phyloP scores from a whole-genome alignment of 2,888 invertebrate species.

The Eupithecia pulchellata region DNA sequence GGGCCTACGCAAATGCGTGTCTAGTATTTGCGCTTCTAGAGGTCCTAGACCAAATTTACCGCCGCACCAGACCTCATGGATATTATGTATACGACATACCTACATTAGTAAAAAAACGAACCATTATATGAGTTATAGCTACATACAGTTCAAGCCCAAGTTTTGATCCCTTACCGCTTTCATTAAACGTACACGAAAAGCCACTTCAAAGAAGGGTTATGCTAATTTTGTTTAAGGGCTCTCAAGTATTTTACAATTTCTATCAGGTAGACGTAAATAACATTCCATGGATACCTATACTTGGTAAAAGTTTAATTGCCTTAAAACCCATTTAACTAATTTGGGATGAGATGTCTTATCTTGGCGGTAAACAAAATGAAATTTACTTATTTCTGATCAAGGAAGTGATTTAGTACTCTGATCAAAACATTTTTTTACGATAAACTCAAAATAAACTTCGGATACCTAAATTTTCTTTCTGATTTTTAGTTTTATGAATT shows the following conservation, averaged over 20 bases:
- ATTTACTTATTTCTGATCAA: constrained; percentile 1
- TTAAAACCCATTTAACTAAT: constrained; percentile 34
- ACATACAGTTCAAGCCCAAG: background rate
- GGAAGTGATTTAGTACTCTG: background rate
- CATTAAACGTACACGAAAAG: constrained; percentile 46
- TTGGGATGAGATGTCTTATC: background rate
- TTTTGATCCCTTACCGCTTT: constrained; percentile 2
- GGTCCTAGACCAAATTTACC: too few relatives aligned
- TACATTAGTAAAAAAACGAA: too few relatives aligned
- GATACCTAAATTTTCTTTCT: too few relatives aligned
- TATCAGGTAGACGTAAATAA: background rate
- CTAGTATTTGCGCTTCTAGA: too few relatives aligned
- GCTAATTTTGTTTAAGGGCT: constrained; percentile 49
- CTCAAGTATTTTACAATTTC: constrained; percentile 7
- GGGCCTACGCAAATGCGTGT: too few relatives aligned
- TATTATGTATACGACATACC: too few relatives aligned
- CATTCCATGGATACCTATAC: background rate
- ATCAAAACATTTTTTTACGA: background rate
- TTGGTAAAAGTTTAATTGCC: constrained; percentile 7
- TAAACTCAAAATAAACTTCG: background rate
- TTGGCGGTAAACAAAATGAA: background rate
- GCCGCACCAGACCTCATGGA: too few relatives aligned
- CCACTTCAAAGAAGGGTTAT: constrained; percentile 48
- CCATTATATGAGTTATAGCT: background rate
- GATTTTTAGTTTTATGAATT: too few relatives aligned